A percentile compares a stretch with the other conserved stretches of the same genome.
Evolutionary conservation across 1,140 invertebrate genomes (phyloP).

Genomic region (Neocloeon triangulifer): DNA sequence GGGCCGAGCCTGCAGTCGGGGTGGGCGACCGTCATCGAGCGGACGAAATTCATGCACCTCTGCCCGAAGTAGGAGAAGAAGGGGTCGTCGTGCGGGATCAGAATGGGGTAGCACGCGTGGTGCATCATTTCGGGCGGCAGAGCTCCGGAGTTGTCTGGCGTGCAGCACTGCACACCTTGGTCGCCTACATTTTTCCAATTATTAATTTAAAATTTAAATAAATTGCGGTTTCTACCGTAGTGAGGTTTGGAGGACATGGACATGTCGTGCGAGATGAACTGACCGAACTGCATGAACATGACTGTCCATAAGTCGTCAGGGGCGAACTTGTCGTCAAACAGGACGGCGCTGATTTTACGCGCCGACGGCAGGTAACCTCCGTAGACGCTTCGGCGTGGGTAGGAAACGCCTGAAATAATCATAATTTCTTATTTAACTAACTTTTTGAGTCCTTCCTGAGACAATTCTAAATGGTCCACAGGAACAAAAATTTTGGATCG

Average conservation of each 20-base stretch:
- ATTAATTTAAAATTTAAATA: too few relatives aligned
- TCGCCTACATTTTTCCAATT: too few relatives aligned
- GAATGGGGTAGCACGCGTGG: constrained; percentile 34
- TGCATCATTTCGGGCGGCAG: constrained; percentile 8
- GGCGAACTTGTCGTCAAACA: constrained; percentile 7
- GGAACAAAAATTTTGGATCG: too few relatives aligned
- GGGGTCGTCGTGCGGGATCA: constrained; percentile 32
- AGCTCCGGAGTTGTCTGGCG: constrained; percentile 2
- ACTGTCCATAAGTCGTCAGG: constrained; percentile 9
- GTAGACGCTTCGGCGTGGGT: background rate
- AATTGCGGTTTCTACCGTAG: background rate
- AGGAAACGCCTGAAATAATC: constrained; percentile 2
- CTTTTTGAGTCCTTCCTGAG: too few relatives aligned
- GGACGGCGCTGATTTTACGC: constrained; percentile 9
- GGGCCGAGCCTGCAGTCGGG: constrained; percentile 39
- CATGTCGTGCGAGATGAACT: constrained; percentile 11
- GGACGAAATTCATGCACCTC: constrained; percentile 39
- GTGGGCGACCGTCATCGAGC: constrained; percentile 33
- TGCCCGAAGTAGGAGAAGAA: constrained; percentile 25
- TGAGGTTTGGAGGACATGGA: background rate
- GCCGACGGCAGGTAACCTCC: constrained; percentile 1
- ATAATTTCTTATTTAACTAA: too few relatives aligned
- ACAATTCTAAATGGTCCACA: too few relatives aligned
- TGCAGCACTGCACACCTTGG: background rate
- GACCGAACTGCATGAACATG: constrained; percentile 13